Base-by-base conservation (phyloP, 2,888 invertebrate genomes). In the Parasteatoda lunata region DNA sequence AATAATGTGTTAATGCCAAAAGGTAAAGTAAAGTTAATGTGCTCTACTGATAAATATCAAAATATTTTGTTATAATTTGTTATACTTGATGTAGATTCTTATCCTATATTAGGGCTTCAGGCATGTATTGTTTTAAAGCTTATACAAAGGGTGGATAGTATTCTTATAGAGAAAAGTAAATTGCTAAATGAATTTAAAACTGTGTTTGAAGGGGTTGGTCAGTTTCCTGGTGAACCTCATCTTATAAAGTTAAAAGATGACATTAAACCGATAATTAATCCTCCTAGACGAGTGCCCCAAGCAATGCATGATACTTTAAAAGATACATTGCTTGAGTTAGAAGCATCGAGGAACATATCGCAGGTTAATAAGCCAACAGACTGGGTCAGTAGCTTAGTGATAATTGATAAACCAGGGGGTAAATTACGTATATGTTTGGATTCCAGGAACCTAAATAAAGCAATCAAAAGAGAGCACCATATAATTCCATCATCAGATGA, bases 361-460 rank as follows among this genome's bases (percentile, higher is more conserved):
- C 30, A 77, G 13, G 54, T 77, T 3, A 77, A 77, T 49, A 77
- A 68, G 15, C 77, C 77, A 8, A 77, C 66, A 45, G 77, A 77
- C 11, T 77, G 68, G 66, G 51, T 66, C 2, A 45, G 49, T 1
- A 77, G 77, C 13, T 13, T 68, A 6, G 68, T 68, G 4, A 48
- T 77, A 68, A 4, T 68, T 9, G 68, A 77, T 11, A 77, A 77
- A 48, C 49, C 66, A 30, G 48, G 1, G 65, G 65, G 65, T 9
- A 48, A 30, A 15, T 54, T 75, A 30, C 54, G 77, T 47, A 66
- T 78, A 45, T 78, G 78, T 45, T 15, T 78, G 47, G 78, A 69
- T 78, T 70, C 78, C 5, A 78, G 78, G 7, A 51, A 78, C 13
- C 8, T 78, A 70, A 78, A 78, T 70, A 70, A 13, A 54, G 78